Base-by-base conservation (phyloP, 2,797 vertebrate species). In the Falco peregrinus region DNA sequence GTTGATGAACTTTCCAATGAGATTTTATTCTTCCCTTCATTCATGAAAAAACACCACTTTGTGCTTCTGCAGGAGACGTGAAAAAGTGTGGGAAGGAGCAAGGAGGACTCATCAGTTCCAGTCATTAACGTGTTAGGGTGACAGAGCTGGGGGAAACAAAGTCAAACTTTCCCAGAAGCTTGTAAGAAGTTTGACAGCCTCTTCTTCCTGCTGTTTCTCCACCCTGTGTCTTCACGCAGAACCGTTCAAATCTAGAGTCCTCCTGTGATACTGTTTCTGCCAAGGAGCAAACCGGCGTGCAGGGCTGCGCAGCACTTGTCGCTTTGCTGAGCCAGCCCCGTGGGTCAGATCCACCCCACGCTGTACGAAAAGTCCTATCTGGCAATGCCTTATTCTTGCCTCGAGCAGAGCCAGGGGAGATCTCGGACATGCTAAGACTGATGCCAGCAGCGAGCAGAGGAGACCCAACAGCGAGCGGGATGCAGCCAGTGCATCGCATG, bases 1-100 rank as follows among this genome's bases (percentile, higher is more conserved):
- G 97, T 97, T 97, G 97, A 93, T 97, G 97, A 98, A 98, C 96
- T 98, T 98, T 97, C 95, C 97, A 97, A 96, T 93, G 97, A 97
- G 94, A 81, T 89, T 96, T 97, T 95, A 77, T 82, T 81, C 78
- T 54, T 63, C 74, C 84, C 71, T 95, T 97, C 95, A 94, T 97
- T 97, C 95, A 93, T 53, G 95, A 95, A 84, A 92, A 95, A 96
- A 67, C 53, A 59, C 45, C 6, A 6, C 81, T 59, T 89, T 53
- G 78, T 63, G 92, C 76, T 85, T 94, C 76, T 35, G 64, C 45
- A 54, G 94, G 89, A 97, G 93, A 90, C 16, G 31, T n/a, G 90
- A 68, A 81, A 69, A 87, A 76, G 60, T 74, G 96, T 90, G 91
- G 76, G 95, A 92, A 43, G 92, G 85, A 94, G 56, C 84, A 41